Evolutionary conservation across 2,888 invertebrate species (phyloP).

Genomic region (Mimas tiliae): DNA sequence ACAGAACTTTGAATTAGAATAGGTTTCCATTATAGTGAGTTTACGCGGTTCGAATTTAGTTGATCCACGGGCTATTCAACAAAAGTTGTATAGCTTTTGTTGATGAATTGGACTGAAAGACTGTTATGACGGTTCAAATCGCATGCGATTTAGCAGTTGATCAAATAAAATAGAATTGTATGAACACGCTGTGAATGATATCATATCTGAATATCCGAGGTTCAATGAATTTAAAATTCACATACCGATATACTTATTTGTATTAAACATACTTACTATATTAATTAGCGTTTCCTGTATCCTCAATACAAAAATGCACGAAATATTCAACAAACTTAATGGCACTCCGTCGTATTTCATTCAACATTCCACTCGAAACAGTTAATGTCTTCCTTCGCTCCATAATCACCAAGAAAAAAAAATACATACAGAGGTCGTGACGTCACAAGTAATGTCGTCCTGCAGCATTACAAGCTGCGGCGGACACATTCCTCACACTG

Average conservation of each 20-base stretch:
- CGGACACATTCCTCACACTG: conserved; percentile 36
- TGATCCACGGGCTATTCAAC: too few relatives aligned
- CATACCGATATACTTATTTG: not conserved
- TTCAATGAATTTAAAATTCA: not conserved
- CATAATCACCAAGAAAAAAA: conserved; percentile 8
- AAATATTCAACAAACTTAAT: not conserved
- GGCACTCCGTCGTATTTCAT: not conserved
- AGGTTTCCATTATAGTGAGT: too few relatives aligned
- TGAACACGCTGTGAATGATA: too few relatives aligned
- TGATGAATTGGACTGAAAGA: too few relatives aligned
- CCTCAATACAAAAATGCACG: not conserved
- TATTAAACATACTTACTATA: not conserved
- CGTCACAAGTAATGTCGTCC: conserved; percentile 37
- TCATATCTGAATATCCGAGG: too few relatives aligned
- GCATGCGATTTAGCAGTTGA: too few relatives aligned
- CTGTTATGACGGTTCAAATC: too few relatives aligned
- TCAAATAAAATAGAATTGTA: too few relatives aligned
- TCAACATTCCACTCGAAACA: conserved; percentile 6
- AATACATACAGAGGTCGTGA: conserved; percentile 18
- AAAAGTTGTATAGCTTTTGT: too few relatives aligned
- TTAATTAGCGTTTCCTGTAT: conserved; percentile 6
- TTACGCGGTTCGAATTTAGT: too few relatives aligned
- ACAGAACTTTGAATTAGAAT: too few relatives aligned
- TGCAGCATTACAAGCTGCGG: conserved; percentile 34
- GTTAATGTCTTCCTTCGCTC: conserved; percentile 10